Percentiles rank a stretch among this genome's conserved stretches.
Evolutionary conservation across 2,797 vertebrate genomes (phyloP).

Genomic region (Lepilemur ruficaudatus): DNA sequence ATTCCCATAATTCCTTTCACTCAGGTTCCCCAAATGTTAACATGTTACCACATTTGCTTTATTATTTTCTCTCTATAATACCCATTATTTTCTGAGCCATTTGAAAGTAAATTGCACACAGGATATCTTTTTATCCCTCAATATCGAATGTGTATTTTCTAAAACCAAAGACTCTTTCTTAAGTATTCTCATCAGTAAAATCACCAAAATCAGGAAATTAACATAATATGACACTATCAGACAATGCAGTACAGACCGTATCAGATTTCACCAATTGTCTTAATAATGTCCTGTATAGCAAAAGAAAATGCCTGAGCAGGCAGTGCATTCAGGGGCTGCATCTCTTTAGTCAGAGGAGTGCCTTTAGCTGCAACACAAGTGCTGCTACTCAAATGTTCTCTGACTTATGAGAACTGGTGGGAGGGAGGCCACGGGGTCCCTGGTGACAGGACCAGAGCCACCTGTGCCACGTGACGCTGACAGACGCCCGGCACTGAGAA

Average conservation of each 20-base stretch:
- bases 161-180: background rate
- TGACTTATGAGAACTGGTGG: background rate
- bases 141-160: background rate
- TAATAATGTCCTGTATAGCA: background rate
- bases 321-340: background rate
- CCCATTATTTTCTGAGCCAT: background rate
- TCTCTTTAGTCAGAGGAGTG: background rate
- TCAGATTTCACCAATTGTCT: background rate
- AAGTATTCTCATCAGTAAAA: background rate
- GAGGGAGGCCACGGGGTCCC: too few species aligned
- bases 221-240: background rate
- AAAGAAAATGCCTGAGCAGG: background rate
- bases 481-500: background rate
- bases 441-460: background rate
- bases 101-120: slow-evolving; percentile 7
- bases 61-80: background rate
- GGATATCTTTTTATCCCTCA: background rate
- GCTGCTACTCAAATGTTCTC: background rate
- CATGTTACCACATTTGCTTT: background rate
- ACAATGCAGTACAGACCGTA: background rate
- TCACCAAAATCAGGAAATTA: background rate
- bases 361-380: background rate
- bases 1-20: background rate
- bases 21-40: background rate
- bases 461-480: background rate